A percentile compares a stretch with the other conserved stretches of the same genome.
phyloP scores from a whole-genome alignment of 2,888 invertebrate genomes.

The Caenorhabditis uteleia region DNA sequence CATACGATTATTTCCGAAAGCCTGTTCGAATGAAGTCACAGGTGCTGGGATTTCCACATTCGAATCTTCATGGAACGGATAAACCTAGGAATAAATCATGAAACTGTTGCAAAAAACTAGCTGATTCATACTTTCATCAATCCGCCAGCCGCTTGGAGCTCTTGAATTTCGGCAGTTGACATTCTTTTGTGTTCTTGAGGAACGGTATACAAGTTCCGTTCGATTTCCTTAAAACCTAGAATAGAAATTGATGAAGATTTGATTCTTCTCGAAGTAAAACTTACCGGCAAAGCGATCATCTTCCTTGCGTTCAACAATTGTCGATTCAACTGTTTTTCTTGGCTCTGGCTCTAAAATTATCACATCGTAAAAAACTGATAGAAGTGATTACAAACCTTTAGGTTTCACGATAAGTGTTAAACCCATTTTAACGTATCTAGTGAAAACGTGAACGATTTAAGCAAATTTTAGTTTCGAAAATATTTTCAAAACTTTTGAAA shows the following conservation, averaged over 20 bases:
- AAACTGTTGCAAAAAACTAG: too few relatives aligned
- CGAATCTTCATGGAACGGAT: constrained; percentile 35
- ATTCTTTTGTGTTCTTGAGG: constrained; percentile 15
- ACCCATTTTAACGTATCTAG: constrained; percentile 3
- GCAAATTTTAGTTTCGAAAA: too few relatives aligned
- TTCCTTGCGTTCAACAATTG: constrained; percentile 24
- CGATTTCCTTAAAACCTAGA: constrained; percentile 33
- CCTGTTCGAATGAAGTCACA: constrained; percentile 41
- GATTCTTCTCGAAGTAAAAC: too few relatives aligned
- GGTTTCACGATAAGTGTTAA: constrained; percentile 18
- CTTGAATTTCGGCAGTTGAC: constrained; percentile 9
- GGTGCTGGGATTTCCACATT: constrained; percentile 40
- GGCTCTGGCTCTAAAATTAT: constrained; percentile 17
- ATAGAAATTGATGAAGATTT: not conserved
- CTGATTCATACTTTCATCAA: constrained; percentile 41
- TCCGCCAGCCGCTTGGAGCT: constrained; percentile 16
- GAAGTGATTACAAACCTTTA: constrained; percentile 6
- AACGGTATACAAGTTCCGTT: constrained; percentile 24
- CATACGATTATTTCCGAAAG: constrained; percentile 46
- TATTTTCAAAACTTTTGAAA: too few relatives aligned
- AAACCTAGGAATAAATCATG: too few relatives aligned
- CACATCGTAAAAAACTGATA: not conserved
- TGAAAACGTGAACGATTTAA: not conserved
- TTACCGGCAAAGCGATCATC: constrained; percentile 24
- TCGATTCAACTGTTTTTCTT: constrained; percentile 25